Base-by-base conservation (phyloP, 2,797 vertebrate species). In the Paratrypauchen microcephalus region DNA sequence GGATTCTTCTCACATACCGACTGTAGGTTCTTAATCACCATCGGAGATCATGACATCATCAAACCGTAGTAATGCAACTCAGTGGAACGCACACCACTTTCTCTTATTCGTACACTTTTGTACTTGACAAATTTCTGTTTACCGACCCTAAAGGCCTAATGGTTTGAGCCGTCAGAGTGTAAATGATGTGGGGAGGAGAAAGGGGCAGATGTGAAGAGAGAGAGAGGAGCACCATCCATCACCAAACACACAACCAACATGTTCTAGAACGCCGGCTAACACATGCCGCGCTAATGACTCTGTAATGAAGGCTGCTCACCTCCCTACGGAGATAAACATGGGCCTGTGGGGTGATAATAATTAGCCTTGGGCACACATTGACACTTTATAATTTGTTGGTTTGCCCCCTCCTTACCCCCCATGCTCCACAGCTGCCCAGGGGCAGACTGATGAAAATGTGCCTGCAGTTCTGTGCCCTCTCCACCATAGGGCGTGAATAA, bases 231-330 rank as follows among this genome's bases (percentile, higher is more conserved):
- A 24, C 11, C 54, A 56, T 56, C 54, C 54, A 56, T 56, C 54
- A 56, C 54, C 54, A 56, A 23, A 24, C 54, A 26, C 54, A 56
- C 54, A 56, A 56, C 54, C n/a, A 56, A 56, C 54, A 56, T 24
- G 54, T 56, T 24, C 21, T 24, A 13, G 54, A 24, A 8, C 54
- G 3, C 12, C 6, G 4, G 21, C 54, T 23, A 13, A 56, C 54
- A 56, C 54, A 56, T 19, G 13, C 23, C 21, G 54, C 54, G 11
- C 54, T 56, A 56, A 56, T 56, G 54, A 56, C 11, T 56, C 11
- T 5, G 18, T 13, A 56, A 56, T 56, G 54, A 56, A 56, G 50
- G 54, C 54, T 56, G 54, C 23, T 24, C 54, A 26, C 21, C 15
- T 56, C 54, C 54, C 54, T 12, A 24, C 1, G 4, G 54, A 56